Conservation (phyloP, 2,797 vertebrate genomes). For the Premnoplex brunnescens region DNA sequence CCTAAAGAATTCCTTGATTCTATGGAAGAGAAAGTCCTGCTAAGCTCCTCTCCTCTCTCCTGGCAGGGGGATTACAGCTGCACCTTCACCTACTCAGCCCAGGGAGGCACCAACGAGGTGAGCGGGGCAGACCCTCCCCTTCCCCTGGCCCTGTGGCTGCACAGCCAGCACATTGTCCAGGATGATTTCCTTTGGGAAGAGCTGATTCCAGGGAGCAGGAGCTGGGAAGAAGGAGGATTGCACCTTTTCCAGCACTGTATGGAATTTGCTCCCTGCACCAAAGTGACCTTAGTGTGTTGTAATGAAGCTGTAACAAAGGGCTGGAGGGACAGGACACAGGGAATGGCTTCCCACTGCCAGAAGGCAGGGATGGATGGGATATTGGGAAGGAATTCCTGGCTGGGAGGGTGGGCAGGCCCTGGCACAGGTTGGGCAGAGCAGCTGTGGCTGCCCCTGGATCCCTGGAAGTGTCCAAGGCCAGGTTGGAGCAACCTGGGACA, state of each 20-base stretch:
- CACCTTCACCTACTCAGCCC: constrained; percentile 91
- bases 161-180: neutral
- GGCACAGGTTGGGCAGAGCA: too few relatives aligned
- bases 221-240: neutral
- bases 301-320: neutral
- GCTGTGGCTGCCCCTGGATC: neutral
- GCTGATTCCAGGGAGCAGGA: neutral
- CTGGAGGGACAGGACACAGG: neutral
- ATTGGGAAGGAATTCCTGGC: too few relatives aligned
- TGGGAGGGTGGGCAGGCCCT: too few relatives aligned
- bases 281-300: fast-evolving
- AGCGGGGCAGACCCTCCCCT: neutral
- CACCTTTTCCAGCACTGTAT: fast-evolving
- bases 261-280: neutral
- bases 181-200: fast-evolving
- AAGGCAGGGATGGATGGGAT: neutral
- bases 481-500: neutral
- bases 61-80: constrained; percentile 84
- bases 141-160: neutral
- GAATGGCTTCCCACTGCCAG: neutral
- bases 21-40: neutral
- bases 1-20: neutral
- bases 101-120: constrained; percentile 98
- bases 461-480: neutral
- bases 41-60: neutral